Evolutionary conservation across 2,888 invertebrate species (phyloP), one percentile per base, ranked within the genome.

Genomic region (Drosophila anomalata): DNA sequence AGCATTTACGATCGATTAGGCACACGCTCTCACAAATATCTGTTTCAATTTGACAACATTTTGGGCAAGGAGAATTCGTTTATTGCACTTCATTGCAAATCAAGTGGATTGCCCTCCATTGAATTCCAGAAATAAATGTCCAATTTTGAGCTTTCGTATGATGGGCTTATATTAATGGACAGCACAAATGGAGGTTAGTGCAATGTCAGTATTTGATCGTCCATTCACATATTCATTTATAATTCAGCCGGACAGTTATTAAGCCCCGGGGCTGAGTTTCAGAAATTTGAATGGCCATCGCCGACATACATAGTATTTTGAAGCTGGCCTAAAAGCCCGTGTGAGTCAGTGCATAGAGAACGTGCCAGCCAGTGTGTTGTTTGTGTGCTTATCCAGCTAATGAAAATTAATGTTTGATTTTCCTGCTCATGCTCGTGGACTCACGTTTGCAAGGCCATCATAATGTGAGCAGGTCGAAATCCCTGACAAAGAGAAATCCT

Each of bases 331-430:
- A 41, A 41, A 41, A 42, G 39, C 46, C 26, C 29, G 8, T 55
- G 14, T 63, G 42, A 33, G 50, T 61, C 41, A 24, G 50, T 42
- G 20, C 22, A 12, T 44, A 22, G 11, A 22, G 44, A 22, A 42
- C 42, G 42, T 42, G 41, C 41, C 20, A 9, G 41, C 41, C 20
- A 17, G 12, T 22, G 11, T 22, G 22, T 55, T 50, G 39, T 46
- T 17, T 58, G 57, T 44, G 17, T 42, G 57, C 67, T 51, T 65
- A 62, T 58, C 53, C 59, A 39, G 39, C 60, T 65, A 75, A 77
- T 84, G 75, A 75, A 73, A 78, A 78, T 87, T 60, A 76, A 72
- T 73, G 59, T 56, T 69, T 66, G 39, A 68, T 42, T 59, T 63
- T 51, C 65, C 39, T 33, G 33, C 50, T 20, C 56, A 20, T 62